A percentile compares a stretch with the other conserved stretches of the same genome.
Evolutionary conservation across 2,113 vertebrate species (phyloP).

Genomic region (Grallaria varia): DNA sequence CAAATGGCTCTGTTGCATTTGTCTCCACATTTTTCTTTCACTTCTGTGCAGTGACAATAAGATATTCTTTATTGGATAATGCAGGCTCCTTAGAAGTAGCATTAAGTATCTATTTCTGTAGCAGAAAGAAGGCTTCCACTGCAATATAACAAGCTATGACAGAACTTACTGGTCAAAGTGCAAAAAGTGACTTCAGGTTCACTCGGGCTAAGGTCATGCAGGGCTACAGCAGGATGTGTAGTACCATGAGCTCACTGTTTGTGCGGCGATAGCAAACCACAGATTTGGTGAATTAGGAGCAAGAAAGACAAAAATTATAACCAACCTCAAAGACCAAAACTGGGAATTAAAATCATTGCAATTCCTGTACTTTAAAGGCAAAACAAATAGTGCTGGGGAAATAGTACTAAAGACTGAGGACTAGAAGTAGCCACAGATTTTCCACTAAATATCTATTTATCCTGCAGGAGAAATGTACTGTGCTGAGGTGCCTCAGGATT

Average conservation of each 20-base stretch:
- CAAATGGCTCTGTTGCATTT: not conserved
- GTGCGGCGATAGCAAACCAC: not conserved
- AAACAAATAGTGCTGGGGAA: not conserved
- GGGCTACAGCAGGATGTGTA: not conserved
- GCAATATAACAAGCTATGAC: not conserved
- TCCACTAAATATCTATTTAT: not conserved
- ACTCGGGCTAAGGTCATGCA: not conserved
- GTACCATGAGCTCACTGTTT: not conserved
- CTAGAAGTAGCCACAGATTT: not conserved
- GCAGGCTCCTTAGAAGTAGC: not conserved
- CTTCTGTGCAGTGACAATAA: not conserved
- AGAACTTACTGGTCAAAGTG: not conserved
- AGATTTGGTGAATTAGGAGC: not conserved
- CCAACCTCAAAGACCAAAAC: rapidly evolving
- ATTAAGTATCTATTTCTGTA: not conserved
- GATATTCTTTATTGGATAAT: not conserved
- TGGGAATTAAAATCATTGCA: not conserved
- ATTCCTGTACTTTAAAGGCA: not conserved
- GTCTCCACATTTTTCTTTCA: not conserved
- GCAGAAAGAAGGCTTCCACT: not conserved
- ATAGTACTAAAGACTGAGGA: not conserved
- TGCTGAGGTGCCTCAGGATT: not conserved
- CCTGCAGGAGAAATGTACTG: not conserved
- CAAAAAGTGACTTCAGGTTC: not conserved
- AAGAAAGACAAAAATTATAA: not conserved